Evolutionary conservation across 2,888 invertebrate genomes (phyloP), one percentile per base, ranked within the genome.

Genomic region (Tinea pellionella): DNA sequence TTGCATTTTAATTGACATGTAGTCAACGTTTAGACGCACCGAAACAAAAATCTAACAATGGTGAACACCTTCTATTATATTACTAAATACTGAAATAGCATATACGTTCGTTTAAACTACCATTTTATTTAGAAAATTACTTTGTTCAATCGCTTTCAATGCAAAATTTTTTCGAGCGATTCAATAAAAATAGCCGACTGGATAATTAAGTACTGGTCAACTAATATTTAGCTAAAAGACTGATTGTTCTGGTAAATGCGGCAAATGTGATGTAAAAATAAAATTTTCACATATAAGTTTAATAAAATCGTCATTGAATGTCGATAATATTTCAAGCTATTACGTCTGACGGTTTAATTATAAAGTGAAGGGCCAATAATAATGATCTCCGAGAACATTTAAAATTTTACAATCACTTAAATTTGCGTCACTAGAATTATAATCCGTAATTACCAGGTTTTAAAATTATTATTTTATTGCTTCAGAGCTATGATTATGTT

Each of bases 261-360:
- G n/a, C n/a, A n/a, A n/a, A n/a, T n/a, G n/a, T n/a, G n/a, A n/a
- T n/a, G n/a, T n/a, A n/a, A n/a, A n/a, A n/a, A n/a, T n/a, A n/a
- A n/a, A n/a, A n/a, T n/a, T n/a, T n/a, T n/a, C 24, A 24, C 24
- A 24, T 24, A 2, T 3, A 24, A 24, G 24, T 24, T 9, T 37
- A 9, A 37, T 6, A 6, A 6, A 37, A 37, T 37, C 2, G 9
- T 12, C 4, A 30, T 9, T 4, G 30, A 30, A 37, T 37, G 37
- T 9, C 37, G 2, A 18, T 47, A 13, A 47, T 47, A 47, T 2
- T 47, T 47, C 16, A 47, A 47, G 47, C 3, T 18, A 47, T 11
- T 65, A 64, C 9, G 64, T 64, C 61, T 66, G 69, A 71, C 67
- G 65, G 65, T 67, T 70, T 69, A 72, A 72, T 75, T 68, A 69